Evolutionary conservation across 2,113 vertebrate genomes (phyloP), one percentile per base, ranked within the genome.

Genomic region (Nothoprocta pentlandii): DNA sequence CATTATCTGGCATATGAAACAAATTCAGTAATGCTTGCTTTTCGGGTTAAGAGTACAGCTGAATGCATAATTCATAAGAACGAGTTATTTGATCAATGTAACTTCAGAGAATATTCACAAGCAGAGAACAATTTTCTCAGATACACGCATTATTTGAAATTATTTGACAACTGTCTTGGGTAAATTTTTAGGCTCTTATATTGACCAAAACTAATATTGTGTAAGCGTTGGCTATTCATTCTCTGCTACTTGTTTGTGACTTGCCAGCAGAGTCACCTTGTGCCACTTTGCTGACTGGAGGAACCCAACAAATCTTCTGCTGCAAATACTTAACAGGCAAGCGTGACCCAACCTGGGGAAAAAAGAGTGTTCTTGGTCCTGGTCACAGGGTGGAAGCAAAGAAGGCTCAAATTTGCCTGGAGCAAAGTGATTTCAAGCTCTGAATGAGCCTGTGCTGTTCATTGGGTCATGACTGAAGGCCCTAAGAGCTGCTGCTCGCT

Each of bases 131-230:
- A 25, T 82, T 82, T 93, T 81, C 74, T 87, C 74, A 85, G 67
- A 36, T 77, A 36, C 16, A 23, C 25, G 53, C 41, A 17, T 81
- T 78, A 90, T 85, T 82, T 80, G 86, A 86, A 93, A 94, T 90
- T 89, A 84, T 75, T 58, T 9, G 22, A 39, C 73, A 58, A 23
- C 75, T 90, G 64, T 83, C 91, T 89, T 68, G 83, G 58, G 77
- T 90, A 73, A 89, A 75, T 73, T 84, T 89, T 92, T 32, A 90
- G 81, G 83, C 42, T 47, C 10, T 73, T 44, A 0, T 56, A 87
- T 94, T 68, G 83, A 95, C 42, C 83, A 87, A 78, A 69, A 41
- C 51, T 93, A 75, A 93, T 93, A 91, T 77, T 32, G 89, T 83
- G 80, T 61, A 79, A 78, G 10, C 3, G 3, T 46, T 86, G 42